Conservation (phyloP, 2,797 vertebrate genomes). For the Cephalopachus bancanus region DNA sequence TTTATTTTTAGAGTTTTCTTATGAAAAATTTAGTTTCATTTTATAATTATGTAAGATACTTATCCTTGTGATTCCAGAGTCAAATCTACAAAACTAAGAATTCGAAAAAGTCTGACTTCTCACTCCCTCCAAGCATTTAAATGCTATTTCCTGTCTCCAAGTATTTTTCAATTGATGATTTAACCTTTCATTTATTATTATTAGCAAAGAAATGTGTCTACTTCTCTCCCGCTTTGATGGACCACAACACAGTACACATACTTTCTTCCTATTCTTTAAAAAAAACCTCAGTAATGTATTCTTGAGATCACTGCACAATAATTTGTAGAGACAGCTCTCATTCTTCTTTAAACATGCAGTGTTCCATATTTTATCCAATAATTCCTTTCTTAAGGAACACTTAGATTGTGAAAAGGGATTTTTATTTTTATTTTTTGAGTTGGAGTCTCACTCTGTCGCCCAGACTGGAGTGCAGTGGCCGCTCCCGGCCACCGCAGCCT, state of each 20-base stretch:
- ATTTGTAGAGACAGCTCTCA: background rate
- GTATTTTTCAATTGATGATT: background rate
- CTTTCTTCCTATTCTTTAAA: background rate
- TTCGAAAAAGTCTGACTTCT: background rate
- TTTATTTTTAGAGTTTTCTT: background rate
- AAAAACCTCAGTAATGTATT: background rate
- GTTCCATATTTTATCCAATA: background rate
- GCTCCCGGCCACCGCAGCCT: too few species aligned
- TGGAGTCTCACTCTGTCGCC: too few species aligned
- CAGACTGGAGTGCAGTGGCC: too few species aligned
- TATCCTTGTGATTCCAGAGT: background rate
- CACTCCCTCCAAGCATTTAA: background rate
- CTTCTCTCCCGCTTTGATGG: background rate
- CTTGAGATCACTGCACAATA: background rate
- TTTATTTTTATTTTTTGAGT: too few species aligned
- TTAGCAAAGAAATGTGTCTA: background rate
- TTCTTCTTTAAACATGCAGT: background rate
- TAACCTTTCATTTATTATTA: background rate
- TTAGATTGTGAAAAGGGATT: background rate
- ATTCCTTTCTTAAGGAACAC: background rate
- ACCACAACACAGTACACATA: background rate
- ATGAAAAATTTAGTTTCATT: background rate
- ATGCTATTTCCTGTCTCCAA: background rate
- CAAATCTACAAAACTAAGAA: background rate
- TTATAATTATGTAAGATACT: background rate